Base-by-base conservation (phyloP, 2,888 invertebrate genomes). In the Meteorus colon region DNA sequence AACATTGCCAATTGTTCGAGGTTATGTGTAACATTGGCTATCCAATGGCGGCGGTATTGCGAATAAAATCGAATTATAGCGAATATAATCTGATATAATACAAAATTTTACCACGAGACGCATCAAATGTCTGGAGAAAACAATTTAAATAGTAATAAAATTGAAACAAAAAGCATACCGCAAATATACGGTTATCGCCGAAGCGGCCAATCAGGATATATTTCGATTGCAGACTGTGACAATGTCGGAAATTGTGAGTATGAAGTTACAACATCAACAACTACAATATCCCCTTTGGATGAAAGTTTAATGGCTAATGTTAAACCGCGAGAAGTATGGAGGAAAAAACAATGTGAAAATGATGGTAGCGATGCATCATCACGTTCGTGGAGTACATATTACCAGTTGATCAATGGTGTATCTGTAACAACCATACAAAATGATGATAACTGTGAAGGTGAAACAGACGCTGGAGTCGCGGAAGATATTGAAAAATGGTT, bases 401-500 rank as follows among this genome's bases (percentile, higher is more conserved):
- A 51, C 74, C 67, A 71, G 29, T 29, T 37, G 67, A 59, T 62
- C 45, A 59, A 59, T 24, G 45, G 62, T 48, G 48, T 24, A 27
- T 29, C 10, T 63, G 51, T 63, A 10, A 45, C 27, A 63, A n/a
- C 48, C 41, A 12, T 16, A 24, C 41, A 51, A 41, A 27, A 19
- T 68, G 37, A 16, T 41, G 41, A 41, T 41, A 41, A 12, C 14
- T 8, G 41, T 24, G n/a, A 78, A 4, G 74, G 68, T 19, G 74
- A 14, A 27, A 41, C 51, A 19, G 70, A 72, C 16, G 65, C 72
- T 24, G 72, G 84, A 68, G 80, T 82, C 4, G 86, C 86, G 65
- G 86, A 84, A 12, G 86, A 84, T 68, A 87, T 89, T 60, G 89
- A 89, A 76, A 87, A 88, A 82, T 89, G 89, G 89, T 81, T 89